Conservation (phyloP, 2,888 invertebrate genomes). For the Ormyrus thymus region DNA sequence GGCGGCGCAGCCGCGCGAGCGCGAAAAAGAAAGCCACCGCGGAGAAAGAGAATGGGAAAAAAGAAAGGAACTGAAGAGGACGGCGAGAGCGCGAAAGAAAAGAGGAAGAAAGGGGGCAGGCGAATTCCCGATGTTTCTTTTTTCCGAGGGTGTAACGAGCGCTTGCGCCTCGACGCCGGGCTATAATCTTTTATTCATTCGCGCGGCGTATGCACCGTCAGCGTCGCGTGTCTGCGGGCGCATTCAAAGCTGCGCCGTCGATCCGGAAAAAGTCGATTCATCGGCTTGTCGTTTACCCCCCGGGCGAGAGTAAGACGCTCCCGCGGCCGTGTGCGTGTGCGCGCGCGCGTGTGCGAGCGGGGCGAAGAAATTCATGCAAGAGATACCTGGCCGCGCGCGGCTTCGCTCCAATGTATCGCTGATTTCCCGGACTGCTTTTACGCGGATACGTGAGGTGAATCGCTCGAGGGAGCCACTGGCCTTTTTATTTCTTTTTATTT, state of each 20-base stretch:
- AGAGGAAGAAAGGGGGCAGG: neutral
- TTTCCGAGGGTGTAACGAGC: slow-evolving; percentile 33
- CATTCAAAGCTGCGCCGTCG: slow-evolving; percentile 45
- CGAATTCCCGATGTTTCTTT: slow-evolving; percentile 16
- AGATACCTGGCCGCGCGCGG: neutral
- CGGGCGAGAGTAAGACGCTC: slow-evolving; percentile 3
- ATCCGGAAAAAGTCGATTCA: slow-evolving; percentile 50
- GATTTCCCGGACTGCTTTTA: slow-evolving; percentile 31
- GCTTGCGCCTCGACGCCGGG: slow-evolving; percentile 17
- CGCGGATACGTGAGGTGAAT: slow-evolving; percentile 6
- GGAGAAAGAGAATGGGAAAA: neutral
- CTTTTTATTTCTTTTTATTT: neutral
- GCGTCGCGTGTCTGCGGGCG: slow-evolving; percentile 40
- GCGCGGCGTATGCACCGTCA: slow-evolving; percentile 52
- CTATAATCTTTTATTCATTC: slow-evolving; percentile 61
- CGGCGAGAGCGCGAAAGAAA: slow-evolving; percentile 15
- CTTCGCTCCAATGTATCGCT: slow-evolving; percentile 33
- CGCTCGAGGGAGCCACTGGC: too few species aligned
- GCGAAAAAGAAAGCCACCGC: neutral
- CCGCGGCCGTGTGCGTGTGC: neutral
- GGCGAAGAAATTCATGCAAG: neutral
- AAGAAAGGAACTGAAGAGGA: neutral
- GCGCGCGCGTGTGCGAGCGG: slow-evolving; percentile 33
- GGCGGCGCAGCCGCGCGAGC: neutral
- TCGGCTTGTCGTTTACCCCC: slow-evolving; percentile 9